Base-by-base conservation (phyloP, 2,113 vertebrate genomes). In the Pelodiscus sinensis region DNA sequence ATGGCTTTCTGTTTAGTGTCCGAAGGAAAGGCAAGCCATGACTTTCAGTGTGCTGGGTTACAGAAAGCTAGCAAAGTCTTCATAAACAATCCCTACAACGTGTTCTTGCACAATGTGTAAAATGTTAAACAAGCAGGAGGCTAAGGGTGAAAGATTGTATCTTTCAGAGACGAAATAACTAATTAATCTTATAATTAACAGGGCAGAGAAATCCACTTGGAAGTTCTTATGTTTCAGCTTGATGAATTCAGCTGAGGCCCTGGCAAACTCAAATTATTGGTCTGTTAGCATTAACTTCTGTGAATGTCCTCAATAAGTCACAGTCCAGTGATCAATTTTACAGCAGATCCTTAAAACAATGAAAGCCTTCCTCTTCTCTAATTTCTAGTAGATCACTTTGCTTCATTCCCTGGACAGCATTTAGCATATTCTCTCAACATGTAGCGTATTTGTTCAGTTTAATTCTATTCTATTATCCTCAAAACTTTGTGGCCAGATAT, bases 381-480 rank as follows among this genome's bases (percentile, higher is more conserved):
- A 82, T 85, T 81, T 79, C 65, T 65, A 51, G 68, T 79, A 81
- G 65, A 85, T 31, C 65, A 35, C 71, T 71, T 0, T 22, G 79
- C 80, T 90, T 24, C 38, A 8, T 68, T 44, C 7, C 1, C 13
- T 1, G 38, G 71, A 12, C 54, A 79, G 75, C 27, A 62, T 13
- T 18, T 60, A 21, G 57, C 54, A 4, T 58, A 7, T 57, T 50
- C 50, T 18, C 19, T 82, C 44, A 22, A 60, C 35, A 10, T 1
- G 0, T 35, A 54, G 65, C 0, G 0, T 7, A 50, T 29, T 35
- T 57, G 79, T n/a, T 38, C 71, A 9, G 29, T 62, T 81, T 54
- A 31, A 73, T 21, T 79, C 82, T 29, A 44, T 3, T 10, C 24
- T 0, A 11, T 3, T 38, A 78, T 60, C 56, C 81, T 89, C 11